Evolutionary conservation across 2,113 vertebrate genomes (phyloP).

Genomic region (Galbula dea): DNA sequence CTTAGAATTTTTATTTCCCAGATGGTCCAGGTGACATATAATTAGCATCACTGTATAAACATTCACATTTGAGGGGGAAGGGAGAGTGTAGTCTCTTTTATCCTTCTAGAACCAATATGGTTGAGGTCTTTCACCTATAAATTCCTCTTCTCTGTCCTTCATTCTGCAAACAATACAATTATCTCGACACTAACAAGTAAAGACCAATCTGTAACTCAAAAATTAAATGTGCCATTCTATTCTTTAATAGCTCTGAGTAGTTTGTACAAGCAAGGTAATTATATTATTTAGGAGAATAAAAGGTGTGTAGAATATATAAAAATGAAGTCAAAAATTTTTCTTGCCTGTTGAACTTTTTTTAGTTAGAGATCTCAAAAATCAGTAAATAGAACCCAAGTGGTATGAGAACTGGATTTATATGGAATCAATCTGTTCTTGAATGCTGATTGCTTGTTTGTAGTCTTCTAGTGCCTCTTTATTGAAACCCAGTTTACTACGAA

Average conservation of each 20-base stretch:
- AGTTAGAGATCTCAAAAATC: not conserved
- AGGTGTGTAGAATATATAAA: not conserved
- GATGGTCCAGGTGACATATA: not conserved
- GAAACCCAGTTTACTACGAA: slow-evolving; percentile 73
- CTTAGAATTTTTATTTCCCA: not conserved
- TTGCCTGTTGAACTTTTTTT: not conserved
- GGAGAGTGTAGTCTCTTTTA: not conserved
- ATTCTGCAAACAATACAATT: not conserved
- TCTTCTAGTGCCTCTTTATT: slow-evolving; percentile 72
- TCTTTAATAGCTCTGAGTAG: not conserved
- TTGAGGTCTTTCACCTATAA: not conserved
- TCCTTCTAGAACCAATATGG: not conserved
- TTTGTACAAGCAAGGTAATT: not conserved
- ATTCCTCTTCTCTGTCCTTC: not conserved
- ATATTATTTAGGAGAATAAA: not conserved
- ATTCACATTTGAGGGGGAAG: not conserved
- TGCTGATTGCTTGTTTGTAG: slow-evolving; percentile 72
- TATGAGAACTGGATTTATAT: not conserved
- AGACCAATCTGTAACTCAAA: not conserved
- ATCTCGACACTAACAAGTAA: not conserved
- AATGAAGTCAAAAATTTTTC: not conserved
- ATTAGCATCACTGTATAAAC: not conserved
- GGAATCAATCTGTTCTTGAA: slow-evolving; percentile 55
- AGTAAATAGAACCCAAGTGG: not conserved
- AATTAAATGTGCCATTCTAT: not conserved